Base-by-base conservation (phyloP, 1,140 invertebrate species). In the Formica selysi region DNA sequence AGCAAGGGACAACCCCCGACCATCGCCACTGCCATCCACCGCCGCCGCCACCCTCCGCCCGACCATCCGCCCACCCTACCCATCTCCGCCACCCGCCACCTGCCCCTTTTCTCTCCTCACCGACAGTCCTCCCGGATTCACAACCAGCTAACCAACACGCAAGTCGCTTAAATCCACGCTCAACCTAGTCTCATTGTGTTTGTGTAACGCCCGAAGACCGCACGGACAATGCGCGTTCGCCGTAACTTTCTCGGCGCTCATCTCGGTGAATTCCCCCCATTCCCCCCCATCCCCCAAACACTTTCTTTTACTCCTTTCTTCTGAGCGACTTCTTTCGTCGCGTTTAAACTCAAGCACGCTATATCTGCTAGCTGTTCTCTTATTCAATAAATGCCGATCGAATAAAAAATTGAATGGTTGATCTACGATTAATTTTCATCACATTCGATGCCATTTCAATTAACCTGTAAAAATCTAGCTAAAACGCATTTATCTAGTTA, bases 111-210 rank as follows among this genome's bases (percentile, higher is more conserved):
- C 90, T 85, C 90, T 87, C 74, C 84, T 86, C 48, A 48, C 76
- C 76, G 54, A 86, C 80, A 81, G 80, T 91, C 88, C 89, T 86
- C 85, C 91, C 91, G 91, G 91, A 92, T 91, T 91, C 93, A 89
- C 91, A 92, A 91, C 90, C 91, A 90, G 90, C 91, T 92, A 91
- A 93, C 93, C 92, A 92, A 93, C 91, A 92, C 92, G 91, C 91
- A 91, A 94, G 91, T 93, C 91, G 91, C 86, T 94, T 93, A 94
- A 94, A 94, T 92, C 91, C 91, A 93, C 86, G 92, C 88, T 93
- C 87, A 92, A 91, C 87, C 90, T 84, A 87, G 87, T 89, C 88
- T 91, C 91, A 91, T 91, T 93, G 91, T 93, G 88, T 92, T 93
- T 92, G 92, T 91, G 86, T 90, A 91, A 92, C 90, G 89, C 87